These are phyloP conservation scores for Conus ventricosus DNA, from an alignment of 1,140 invertebrate species.

Conservation along the genomic window DNA sequence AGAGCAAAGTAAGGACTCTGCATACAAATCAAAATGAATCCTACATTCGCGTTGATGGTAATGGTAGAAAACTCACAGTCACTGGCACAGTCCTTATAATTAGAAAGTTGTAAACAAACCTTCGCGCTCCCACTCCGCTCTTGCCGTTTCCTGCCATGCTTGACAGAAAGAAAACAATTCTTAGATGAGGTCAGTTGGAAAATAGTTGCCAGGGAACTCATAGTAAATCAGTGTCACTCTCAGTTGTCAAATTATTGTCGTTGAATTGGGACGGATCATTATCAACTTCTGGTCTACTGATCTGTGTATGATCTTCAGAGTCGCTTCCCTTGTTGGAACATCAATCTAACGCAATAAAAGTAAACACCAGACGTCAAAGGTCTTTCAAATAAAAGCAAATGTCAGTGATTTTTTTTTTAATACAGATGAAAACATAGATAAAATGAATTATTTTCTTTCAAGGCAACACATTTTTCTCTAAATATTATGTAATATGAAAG, in stretches of 20 bases:
- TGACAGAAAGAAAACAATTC: slow-evolving; percentile 22
- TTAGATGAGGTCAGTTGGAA: neutral
- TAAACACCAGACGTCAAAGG: neutral
- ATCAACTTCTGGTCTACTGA: neutral
- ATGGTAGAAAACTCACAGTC: too few relatives aligned
- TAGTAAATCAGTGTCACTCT: neutral
- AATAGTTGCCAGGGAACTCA: neutral
- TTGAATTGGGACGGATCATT: neutral
- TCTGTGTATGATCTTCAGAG: neutral
- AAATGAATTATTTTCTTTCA: neutral
- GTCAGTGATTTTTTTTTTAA: neutral
- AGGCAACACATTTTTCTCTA: neutral
- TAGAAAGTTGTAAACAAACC: neutral
- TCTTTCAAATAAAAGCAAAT: neutral
- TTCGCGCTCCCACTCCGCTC: slow-evolving; percentile 6
- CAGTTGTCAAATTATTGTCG: neutral
- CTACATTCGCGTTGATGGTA: too few relatives aligned
- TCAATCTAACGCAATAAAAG: neutral
- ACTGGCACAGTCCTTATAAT: too few relatives aligned
- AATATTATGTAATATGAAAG: neutral
- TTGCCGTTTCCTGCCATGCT: neutral
- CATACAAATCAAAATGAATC: too few relatives aligned
- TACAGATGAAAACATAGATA: too few relatives aligned
- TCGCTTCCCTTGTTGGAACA: neutral
- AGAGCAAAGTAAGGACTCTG: too few relatives aligned